Evolutionary conservation across 2,797 vertebrate species (phyloP).

Genomic region (Podargus strigoides): DNA sequence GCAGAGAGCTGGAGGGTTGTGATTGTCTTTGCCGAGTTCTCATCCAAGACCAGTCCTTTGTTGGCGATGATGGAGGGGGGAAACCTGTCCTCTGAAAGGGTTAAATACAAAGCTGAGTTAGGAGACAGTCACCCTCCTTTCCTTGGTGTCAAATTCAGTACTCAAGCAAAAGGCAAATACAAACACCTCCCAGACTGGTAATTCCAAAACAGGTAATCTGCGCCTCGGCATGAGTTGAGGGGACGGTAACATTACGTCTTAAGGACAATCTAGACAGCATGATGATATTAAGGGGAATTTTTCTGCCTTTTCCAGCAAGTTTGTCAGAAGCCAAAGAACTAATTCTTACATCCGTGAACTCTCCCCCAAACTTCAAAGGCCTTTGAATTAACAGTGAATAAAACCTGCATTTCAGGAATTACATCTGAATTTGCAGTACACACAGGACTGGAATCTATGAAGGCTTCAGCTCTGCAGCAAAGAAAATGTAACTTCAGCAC

Average conservation of each 20-base stretch:
- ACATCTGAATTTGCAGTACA: background rate
- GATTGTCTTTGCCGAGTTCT: conserved; percentile 87
- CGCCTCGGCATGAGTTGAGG: background rate
- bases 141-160: background rate
- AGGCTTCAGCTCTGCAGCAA: background rate
- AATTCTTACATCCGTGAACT: background rate
- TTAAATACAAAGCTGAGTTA: conserved; percentile 44
- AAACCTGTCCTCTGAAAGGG: conserved; percentile 84
- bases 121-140: background rate
- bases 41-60: conserved; percentile 89
- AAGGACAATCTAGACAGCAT: background rate
- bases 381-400: background rate
- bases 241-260: background rate
- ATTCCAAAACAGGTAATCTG: background rate
- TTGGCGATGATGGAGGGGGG: conserved; percentile 85
- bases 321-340: background rate
- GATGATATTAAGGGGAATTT: too few species aligned
- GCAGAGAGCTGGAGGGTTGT: conserved; percentile 89
- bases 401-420: background rate
- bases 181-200: background rate
- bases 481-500: background rate
- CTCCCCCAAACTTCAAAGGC: background rate
- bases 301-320: background rate
- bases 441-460: background rate
- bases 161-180: background rate